Percentiles rank a stretch among this genome's conserved stretches.
Conservation (phyloP, 2,888 invertebrate species). For the Dasypogon diadema region DNA sequence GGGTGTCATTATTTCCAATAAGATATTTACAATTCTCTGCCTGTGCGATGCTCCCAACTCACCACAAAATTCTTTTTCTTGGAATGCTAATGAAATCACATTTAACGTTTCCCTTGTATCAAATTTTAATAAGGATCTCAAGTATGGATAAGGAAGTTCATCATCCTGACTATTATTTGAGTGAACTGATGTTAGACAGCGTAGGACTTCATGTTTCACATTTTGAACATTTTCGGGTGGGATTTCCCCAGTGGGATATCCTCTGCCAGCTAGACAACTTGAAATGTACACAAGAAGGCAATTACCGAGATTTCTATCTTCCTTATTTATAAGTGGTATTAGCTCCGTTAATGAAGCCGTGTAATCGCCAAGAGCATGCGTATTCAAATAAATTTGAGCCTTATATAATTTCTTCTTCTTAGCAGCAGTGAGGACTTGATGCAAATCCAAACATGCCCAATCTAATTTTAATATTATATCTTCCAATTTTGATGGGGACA, state of each 20-base stretch:
- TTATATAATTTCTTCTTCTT: slow-evolving; percentile 66
- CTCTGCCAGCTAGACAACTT: slow-evolving; percentile 87
- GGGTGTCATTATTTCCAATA: slow-evolving; percentile 79
- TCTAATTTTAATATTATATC: slow-evolving; percentile 79
- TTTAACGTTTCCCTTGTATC: slow-evolving; percentile 89
- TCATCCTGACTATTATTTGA: slow-evolving; percentile 73
- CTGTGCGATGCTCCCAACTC: slow-evolving; percentile 79
- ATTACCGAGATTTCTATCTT: slow-evolving; percentile 78
- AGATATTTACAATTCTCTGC: slow-evolving; percentile 82
- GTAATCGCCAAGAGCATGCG: slow-evolving; percentile 81
- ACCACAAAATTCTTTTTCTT: slow-evolving; percentile 81
- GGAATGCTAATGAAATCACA: slow-evolving; percentile 86
- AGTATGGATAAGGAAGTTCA: slow-evolving; percentile 78
- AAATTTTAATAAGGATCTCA: slow-evolving; percentile 81
- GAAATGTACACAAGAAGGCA: slow-evolving; percentile 87
- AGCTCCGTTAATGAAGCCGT: slow-evolving; percentile 79
- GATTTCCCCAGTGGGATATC: slow-evolving; percentile 83
- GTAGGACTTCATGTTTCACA: slow-evolving; percentile 80
- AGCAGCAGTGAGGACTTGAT: slow-evolving; percentile 72
- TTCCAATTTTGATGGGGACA: slow-evolving; percentile 75
- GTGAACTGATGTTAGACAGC: slow-evolving; percentile 78
- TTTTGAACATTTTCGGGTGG: slow-evolving; percentile 73
- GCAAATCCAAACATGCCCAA: slow-evolving; percentile 80
- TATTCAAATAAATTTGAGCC: slow-evolving; percentile 77
- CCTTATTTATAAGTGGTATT: slow-evolving; percentile 70